Percentiles rank a stretch among this genome's conserved stretches.
These are phyloP conservation scores for Margarornis squamiger DNA, from an alignment of 2,797 vertebrate species.

Conservation along the genomic window DNA sequence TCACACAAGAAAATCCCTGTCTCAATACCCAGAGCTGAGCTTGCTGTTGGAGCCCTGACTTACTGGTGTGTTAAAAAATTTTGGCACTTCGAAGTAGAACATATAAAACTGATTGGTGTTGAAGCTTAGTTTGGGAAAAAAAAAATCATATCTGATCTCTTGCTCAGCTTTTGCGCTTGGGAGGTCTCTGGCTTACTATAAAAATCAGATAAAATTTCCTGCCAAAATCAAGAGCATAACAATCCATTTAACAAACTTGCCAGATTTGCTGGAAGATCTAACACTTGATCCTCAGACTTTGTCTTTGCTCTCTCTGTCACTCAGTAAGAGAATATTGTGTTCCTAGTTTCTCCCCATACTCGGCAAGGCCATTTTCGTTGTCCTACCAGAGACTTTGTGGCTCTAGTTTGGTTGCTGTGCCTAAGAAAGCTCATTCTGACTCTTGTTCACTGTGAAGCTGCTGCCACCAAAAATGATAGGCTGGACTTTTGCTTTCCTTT, in stretches of 20 bases:
- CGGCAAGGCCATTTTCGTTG: not conserved
- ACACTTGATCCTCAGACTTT: not conserved
- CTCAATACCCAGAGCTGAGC: not conserved
- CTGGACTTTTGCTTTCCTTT: not conserved
- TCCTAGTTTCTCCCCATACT: not conserved
- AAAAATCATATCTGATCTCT: conserved; percentile 15
- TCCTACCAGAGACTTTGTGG: not conserved
- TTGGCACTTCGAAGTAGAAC: not conserved
- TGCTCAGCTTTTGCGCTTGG: conserved; percentile 37
- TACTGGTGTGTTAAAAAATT: not conserved
- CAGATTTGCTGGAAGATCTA: conserved; percentile 11
- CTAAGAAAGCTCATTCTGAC: not conserved
- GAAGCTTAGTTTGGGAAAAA: not conserved
- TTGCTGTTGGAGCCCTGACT: not conserved
- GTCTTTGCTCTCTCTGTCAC: not conserved
- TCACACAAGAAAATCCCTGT: not conserved
- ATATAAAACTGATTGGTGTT: conserved; percentile 18
- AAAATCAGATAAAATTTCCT: conserved; percentile 39
- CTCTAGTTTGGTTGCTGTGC: not conserved
- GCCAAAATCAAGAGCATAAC: conserved; percentile 42
- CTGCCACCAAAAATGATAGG: not conserved
- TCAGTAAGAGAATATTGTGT: not conserved
- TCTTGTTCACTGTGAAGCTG: not conserved
- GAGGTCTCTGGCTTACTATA: conserved; percentile 44
- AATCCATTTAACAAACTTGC: not conserved